Conservation (phyloP, 2,797 vertebrate genomes). For the Cynopterus sphinx region DNA sequence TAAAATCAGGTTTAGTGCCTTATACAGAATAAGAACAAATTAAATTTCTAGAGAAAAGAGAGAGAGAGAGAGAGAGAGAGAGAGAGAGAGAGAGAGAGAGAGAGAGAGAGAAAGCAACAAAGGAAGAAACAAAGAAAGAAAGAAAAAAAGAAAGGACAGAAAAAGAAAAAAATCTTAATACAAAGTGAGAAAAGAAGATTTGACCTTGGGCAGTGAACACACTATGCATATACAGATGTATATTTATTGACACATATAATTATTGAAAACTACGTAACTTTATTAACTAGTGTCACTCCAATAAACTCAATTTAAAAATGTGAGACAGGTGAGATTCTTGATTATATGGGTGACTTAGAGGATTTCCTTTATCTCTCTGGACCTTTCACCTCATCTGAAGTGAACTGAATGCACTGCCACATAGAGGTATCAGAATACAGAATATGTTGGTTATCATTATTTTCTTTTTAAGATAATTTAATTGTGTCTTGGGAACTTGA, state of each 20-base stretch:
- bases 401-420: not conserved
- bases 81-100: no score
- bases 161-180: not conserved
- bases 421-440: not conserved
- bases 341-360: not conserved
- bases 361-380: not conserved
- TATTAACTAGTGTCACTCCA: no score
- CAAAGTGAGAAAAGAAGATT: no score
- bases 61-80: no score
- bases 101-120: not conserved
- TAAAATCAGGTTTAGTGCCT: not conserved
- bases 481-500: not conserved
- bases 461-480: slow-evolving; percentile 13
- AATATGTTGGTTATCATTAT: not conserved
- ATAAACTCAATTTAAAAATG: no score
- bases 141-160: not conserved
- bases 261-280: no score
- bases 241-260: no score
- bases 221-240: no score
- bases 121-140: not conserved
- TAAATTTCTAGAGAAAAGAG: not conserved
- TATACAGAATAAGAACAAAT: not conserved
- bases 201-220: no score
- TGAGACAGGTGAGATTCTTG: not conserved
- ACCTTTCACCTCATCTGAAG: not conserved